A percentile compares a stretch with the other conserved stretches of the same genome.
These are phyloP conservation scores for Macrotus californicus DNA, from an alignment of 2,113 vertebrate species.

Conservation along the genomic window DNA sequence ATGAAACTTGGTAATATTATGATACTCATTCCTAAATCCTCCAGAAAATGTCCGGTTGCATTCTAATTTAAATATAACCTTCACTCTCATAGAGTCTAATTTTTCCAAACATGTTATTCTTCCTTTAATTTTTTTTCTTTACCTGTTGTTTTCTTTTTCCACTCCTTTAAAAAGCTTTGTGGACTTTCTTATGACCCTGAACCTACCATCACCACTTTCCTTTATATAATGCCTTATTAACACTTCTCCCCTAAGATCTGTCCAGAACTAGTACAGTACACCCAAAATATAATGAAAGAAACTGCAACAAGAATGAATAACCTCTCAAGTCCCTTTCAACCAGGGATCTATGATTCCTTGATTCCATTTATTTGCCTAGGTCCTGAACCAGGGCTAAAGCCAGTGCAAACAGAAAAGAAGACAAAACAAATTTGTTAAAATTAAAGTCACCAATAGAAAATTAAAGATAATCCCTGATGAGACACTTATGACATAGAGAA, in stretches of 20 bases:
- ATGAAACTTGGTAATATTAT: not conserved
- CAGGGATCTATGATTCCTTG: not conserved
- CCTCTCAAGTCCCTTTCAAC: not conserved
- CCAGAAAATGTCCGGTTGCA: not conserved
- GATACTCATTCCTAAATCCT: not conserved
- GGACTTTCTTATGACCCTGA: not conserved
- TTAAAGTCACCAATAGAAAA: slow-evolving; percentile 11
- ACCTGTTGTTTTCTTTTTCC: not conserved
- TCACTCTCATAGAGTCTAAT: not conserved
- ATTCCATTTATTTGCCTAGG: not conserved
- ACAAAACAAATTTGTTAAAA: slow-evolving; percentile 18
- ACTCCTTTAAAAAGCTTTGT: not conserved
- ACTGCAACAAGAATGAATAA: not conserved
- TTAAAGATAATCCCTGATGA: not conserved
- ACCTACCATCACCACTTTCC: not conserved
- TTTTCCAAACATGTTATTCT: not conserved
- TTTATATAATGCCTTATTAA: not conserved
- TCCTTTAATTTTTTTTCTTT: not conserved
- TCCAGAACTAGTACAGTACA: not conserved
- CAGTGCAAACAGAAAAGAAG: not conserved
- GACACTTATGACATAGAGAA: not conserved
- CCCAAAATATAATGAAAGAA: not conserved
- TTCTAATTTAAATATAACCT: not conserved
- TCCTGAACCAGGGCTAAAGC: not conserved
- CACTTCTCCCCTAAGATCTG: not conserved